Conservation (phyloP, 2,888 invertebrate species). For the Hydraecia micacea region DNA sequence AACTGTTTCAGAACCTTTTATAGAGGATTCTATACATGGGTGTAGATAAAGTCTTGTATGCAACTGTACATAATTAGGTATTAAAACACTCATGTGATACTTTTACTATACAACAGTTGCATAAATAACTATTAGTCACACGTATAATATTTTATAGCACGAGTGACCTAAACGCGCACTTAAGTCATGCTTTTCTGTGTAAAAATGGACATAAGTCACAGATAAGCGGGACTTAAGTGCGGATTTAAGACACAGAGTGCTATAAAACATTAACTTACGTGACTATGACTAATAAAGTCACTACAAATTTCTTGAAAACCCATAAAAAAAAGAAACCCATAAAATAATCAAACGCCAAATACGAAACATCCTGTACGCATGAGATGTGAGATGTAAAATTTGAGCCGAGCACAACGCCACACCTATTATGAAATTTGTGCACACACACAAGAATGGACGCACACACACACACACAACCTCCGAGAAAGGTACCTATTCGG, state of each 20-base stretch:
- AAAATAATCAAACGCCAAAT: constrained; percentile 41
- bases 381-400: constrained; percentile 90
- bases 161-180: not conserved
- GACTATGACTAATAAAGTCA: not conserved
- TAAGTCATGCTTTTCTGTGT: not conserved
- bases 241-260: not conserved
- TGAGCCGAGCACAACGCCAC: constrained; percentile 85
- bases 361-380: constrained; percentile 78
- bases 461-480: constrained; percentile 73
- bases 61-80: too few relatives aligned
- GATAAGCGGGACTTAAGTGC: not conserved
- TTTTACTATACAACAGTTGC: too few relatives aligned
- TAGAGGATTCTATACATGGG: too few relatives aligned
- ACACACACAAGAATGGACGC: constrained; percentile 78
- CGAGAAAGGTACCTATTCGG: constrained; percentile 78
- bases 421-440: constrained; percentile 89
- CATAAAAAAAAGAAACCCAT: not conserved
- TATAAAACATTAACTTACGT: not conserved
- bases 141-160: not conserved
- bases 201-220: not conserved
- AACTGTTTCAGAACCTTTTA: too few relatives aligned
- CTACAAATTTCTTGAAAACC: not conserved
- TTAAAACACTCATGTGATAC: too few relatives aligned
- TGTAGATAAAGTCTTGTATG: too few relatives aligned
- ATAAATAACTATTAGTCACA: too few relatives aligned